Conservation (phyloP, 2,113 vertebrate genomes). For the Cyrtonyx montezumae region DNA sequence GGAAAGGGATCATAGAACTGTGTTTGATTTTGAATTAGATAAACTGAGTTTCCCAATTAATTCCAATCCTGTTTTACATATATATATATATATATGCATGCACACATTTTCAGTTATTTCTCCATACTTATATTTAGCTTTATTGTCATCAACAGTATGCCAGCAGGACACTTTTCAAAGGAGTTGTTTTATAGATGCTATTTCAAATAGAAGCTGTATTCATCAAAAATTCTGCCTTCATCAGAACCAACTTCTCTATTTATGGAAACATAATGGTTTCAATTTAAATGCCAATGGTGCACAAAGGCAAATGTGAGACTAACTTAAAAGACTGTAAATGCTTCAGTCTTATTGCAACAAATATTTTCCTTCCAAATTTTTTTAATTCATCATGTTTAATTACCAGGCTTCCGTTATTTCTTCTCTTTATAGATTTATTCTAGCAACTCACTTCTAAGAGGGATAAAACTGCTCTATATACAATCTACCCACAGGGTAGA, state of each 20-base stretch:
- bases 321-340: constrained; percentile 21
- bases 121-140: constrained; percentile 9
- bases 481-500: background rate
- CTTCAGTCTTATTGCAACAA: constrained; percentile 51
- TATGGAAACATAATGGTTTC: constrained; percentile 5
- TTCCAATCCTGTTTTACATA: background rate
- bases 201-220: constrained; percentile 28
- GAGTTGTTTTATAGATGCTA: constrained; percentile 19
- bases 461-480: constrained; percentile 28
- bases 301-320: background rate
- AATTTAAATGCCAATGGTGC: constrained; percentile 50
- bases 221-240: constrained; percentile 35
- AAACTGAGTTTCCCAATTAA: background rate
- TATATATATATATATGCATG: background rate
- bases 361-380: constrained; percentile 28
- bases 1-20: background rate
- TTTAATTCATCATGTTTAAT: constrained; percentile 30
- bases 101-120: background rate
- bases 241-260: constrained; percentile 50
- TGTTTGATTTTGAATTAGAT: background rate
- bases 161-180: constrained; percentile 42
- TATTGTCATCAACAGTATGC: constrained; percentile 1
- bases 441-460: constrained; percentile 9
- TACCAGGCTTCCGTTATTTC: constrained; percentile 36
- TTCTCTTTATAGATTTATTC: constrained; percentile 25